These are phyloP conservation scores for Stenolophus ochropezus DNA, from an alignment of 2,888 invertebrate genomes.

Conservation along the genomic window DNA sequence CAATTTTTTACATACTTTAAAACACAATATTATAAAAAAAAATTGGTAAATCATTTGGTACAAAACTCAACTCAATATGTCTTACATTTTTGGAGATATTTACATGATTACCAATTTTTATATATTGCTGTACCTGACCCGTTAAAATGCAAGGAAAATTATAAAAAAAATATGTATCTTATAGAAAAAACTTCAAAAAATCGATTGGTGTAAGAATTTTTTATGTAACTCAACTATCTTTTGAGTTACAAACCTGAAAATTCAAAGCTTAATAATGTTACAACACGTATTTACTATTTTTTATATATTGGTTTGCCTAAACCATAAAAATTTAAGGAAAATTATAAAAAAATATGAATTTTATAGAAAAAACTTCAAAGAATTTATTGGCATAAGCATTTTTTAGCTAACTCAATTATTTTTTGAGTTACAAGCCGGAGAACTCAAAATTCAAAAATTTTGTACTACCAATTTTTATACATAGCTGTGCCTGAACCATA, in stretches of 20 bases:
- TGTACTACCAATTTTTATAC: too few species aligned
- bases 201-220: neutral
- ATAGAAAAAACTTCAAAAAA: neutral
- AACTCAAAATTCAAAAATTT: too few species aligned
- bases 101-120: neutral
- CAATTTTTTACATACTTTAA: too few species aligned
- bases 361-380: neutral
- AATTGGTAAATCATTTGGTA: too few species aligned
- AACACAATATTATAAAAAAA: too few species aligned
- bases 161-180: neutral
- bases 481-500: too few species aligned
- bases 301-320: neutral
- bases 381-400: neutral
- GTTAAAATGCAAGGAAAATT: neutral
- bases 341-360: neutral
- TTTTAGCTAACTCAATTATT: neutral
- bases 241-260: neutral
- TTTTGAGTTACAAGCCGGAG: neutral
- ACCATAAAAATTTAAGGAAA: neutral
- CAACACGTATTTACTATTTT: too few species aligned
- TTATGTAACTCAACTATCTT: neutral
- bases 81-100: too few species aligned
- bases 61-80: too few species aligned
- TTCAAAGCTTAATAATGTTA: too few species aligned
- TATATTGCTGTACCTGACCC: neutral